These are phyloP conservation scores for Diadema setosum DNA, from an alignment of 35 echinoderm and acorn worm species.

Conservation along the genomic window DNA sequence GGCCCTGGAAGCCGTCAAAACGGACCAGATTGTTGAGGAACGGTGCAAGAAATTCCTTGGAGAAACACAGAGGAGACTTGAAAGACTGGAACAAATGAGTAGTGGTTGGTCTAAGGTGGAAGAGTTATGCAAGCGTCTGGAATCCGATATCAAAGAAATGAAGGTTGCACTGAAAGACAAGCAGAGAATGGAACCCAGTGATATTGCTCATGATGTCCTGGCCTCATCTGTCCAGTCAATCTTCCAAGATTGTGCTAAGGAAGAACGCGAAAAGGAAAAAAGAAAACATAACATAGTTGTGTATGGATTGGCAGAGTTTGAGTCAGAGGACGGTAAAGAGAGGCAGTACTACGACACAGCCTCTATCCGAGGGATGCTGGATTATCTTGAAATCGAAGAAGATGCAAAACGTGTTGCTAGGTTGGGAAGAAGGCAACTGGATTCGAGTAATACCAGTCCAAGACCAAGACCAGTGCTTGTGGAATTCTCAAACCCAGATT, in stretches of 20 bases:
- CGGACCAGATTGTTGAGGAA: neutral
- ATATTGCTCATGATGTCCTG: neutral
- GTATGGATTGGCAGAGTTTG: neutral
- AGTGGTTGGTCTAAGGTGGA: neutral
- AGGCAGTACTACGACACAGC: slow-evolving; percentile 3
- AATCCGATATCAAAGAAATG: neutral
- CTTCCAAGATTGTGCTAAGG: neutral
- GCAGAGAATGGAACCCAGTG: neutral
- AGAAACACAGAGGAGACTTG: slow-evolving; percentile 3
- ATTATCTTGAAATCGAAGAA: neutral
- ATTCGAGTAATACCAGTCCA: neutral
- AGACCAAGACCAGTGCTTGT: slow-evolving; percentile 6
- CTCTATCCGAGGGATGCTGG: neutral
- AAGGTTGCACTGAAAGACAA: neutral
- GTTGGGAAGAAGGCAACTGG: slow-evolving; percentile 6
- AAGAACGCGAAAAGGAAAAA: neutral
- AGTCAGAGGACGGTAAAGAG: neutral
- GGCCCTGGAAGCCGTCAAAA: slow-evolving; percentile 3
- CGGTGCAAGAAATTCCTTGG: neutral
- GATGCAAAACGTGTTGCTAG: neutral
- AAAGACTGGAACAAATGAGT: slow-evolving; percentile 3
- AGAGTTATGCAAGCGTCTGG: neutral
- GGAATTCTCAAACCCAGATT: neutral
- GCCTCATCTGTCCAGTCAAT: neutral
- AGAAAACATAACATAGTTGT: slow-evolving; percentile 9